Base-by-base conservation (phyloP, 2,888 invertebrate genomes). In the Cataglyphis rosenhaueri region DNA sequence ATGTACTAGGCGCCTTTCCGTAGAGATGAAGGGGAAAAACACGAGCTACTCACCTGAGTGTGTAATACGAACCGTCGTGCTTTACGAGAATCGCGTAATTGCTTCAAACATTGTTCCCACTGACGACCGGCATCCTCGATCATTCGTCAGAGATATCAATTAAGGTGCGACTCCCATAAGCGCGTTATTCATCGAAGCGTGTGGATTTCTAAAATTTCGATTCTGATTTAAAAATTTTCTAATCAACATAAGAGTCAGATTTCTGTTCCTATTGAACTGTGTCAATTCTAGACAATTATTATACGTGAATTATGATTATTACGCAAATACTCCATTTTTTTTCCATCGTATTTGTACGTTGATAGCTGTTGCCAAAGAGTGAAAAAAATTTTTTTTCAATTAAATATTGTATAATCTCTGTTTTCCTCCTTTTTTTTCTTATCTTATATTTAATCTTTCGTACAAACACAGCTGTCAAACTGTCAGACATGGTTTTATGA, bases 81-180 rank as follows among this genome's bases (percentile, higher is more conserved):
- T 70, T 71, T 71, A 79, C 59, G 59, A 71, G 73, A 79, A 59
- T 59, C 78, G 73, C 59, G 44, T 78, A 78, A 78, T 78, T 78
- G 57, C 65, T 41, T 35, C 71, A 57, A 32, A 57, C 71, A 12
- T 18, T 57, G 71, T 59, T 75, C 25, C 48, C 48, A 55, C 29
- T 65, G 65, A 65, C 38, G 55, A n/a, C 55, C 29, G 55, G 32
- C 48, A 55, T 76, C 38, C 57, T 29, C 32, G 64, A 65, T 64
- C 76, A 21, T 18, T 35, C 78, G 21, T 70, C 71, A 52, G 59
- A 44, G 71, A 44, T 78, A 59, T 78, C 71, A 71, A 70, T 78
- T 41, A 78, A 57, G 57, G 38, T 41, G 35, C 75, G 48, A 66
- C 35, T 65, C 0, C 3, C 66, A 29, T 68, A 55, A 59, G n/a